Conservation (phyloP, 2,797 vertebrate species). For the Helostoma temminkii region DNA sequence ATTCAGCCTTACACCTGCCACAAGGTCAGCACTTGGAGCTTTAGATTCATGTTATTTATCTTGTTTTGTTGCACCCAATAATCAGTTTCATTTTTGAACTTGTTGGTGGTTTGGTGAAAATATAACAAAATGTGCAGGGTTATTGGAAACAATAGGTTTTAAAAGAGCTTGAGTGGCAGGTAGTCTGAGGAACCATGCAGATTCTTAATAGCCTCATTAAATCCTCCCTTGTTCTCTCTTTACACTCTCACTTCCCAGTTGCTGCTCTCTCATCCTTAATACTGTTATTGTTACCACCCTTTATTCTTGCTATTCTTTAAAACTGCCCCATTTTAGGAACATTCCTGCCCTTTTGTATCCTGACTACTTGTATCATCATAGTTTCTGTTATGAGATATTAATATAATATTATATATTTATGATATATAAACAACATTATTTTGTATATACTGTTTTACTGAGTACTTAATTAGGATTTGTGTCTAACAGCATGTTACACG, state of each 20-base stretch:
- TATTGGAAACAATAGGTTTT: background rate
- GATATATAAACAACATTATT: too few species aligned
- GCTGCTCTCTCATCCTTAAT: background rate
- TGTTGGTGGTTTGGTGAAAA: background rate
- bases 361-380: too few species aligned
- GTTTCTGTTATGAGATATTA: too few species aligned
- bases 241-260: background rate
- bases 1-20: slow-evolving; percentile 34
- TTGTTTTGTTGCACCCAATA: background rate
- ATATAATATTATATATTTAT: too few species aligned
- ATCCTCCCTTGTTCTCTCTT: background rate
- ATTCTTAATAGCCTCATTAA: background rate
- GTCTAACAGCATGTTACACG: too few species aligned
- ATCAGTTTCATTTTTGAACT: too few species aligned
- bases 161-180: background rate
- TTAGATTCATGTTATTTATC: background rate
- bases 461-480: background rate
- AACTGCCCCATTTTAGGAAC: background rate
- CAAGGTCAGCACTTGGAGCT: slow-evolving; percentile 3
- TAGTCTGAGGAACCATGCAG: background rate
- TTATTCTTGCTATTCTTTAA: background rate
- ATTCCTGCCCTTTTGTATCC: background rate
- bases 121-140: too few species aligned
- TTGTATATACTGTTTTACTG: too few species aligned
- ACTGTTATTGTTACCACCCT: background rate